Conservation (phyloP, 2,888 invertebrate genomes). For the Cylindroiulus punctatus region DNA sequence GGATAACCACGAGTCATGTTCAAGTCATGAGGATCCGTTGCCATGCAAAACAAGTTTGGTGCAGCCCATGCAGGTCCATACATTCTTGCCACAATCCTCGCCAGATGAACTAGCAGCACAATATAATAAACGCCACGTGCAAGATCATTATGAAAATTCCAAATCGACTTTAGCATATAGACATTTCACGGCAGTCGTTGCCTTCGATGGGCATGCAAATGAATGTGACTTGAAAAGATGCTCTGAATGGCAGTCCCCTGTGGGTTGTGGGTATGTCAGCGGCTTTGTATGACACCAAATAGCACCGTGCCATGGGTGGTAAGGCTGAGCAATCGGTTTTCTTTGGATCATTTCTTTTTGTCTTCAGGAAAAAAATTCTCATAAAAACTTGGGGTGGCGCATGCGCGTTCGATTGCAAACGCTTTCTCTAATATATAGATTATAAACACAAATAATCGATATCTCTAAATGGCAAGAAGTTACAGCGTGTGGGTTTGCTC, state of each 20-base stretch:
- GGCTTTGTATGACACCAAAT: slow-evolving; percentile 1
- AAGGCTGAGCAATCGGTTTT: background rate
- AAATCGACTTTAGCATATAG: background rate
- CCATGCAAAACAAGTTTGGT: background rate
- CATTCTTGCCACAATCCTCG: background rate
- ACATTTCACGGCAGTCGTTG: slow-evolving; percentile 12
- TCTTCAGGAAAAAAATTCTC: background rate
- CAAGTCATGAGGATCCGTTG: background rate
- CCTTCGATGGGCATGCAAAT: slow-evolving; percentile 1
- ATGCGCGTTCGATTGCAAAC: background rate
- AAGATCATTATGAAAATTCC: slow-evolving; percentile 43
- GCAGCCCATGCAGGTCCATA: background rate
- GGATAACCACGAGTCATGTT: background rate
- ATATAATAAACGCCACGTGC: slow-evolving; percentile 23
- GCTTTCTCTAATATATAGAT: slow-evolving; percentile 42
- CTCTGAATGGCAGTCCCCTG: background rate
- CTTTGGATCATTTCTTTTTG: background rate
- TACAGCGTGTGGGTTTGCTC: slow-evolving; percentile 7
- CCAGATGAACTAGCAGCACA: background rate
- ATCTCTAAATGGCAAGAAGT: slow-evolving; percentile 38
- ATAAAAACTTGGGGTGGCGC: background rate
- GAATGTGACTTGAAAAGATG: slow-evolving; percentile 23
- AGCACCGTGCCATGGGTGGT: slow-evolving; percentile 20
- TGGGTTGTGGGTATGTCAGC: background rate
- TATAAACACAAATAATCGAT: slow-evolving; percentile 47